Evolutionary conservation across 1,140 invertebrate species (phyloP).

Genomic region (Rhyacophila brunnea): DNA sequence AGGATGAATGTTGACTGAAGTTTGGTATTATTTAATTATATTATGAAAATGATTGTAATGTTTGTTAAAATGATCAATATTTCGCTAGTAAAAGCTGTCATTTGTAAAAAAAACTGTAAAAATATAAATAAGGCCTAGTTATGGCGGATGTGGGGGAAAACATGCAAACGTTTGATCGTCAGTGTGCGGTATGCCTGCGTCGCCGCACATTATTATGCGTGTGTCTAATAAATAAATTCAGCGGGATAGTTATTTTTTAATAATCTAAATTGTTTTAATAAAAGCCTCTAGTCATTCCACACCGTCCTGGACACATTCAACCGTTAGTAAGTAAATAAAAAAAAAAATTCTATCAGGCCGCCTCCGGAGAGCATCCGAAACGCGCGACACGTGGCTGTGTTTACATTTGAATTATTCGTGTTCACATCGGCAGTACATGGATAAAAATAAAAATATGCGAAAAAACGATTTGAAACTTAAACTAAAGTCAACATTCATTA

Average conservation of each 20-base stretch:
- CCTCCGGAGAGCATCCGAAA: too few species aligned
- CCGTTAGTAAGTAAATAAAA: neutral
- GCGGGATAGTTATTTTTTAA: too few species aligned
- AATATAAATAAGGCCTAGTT: too few species aligned
- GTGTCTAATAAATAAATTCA: too few species aligned
- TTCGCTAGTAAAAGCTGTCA: too few species aligned
- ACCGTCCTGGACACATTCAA: neutral
- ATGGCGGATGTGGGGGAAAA: neutral
- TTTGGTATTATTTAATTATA: constrained; percentile 8
- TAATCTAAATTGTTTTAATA: too few species aligned
- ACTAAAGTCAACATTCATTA: constrained; percentile 38
- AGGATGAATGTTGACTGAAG: constrained; percentile 35
- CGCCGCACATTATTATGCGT: too few species aligned
- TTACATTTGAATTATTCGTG: neutral
- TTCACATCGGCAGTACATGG: neutral
- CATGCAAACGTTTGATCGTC: neutral
- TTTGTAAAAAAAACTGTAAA: too few species aligned
- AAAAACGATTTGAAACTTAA: constrained; percentile 16
- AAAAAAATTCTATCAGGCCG: neutral
- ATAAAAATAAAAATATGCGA: constrained; percentile 24
- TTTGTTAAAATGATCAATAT: too few species aligned
- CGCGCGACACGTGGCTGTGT: too few species aligned
- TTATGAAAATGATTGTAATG: neutral
- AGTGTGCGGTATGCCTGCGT: neutral
- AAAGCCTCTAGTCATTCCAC: too few species aligned